These are phyloP conservation scores for Drosophila kanapiae DNA, from an alignment of 1,140 invertebrate genomes.

Conservation along the genomic window DNA sequence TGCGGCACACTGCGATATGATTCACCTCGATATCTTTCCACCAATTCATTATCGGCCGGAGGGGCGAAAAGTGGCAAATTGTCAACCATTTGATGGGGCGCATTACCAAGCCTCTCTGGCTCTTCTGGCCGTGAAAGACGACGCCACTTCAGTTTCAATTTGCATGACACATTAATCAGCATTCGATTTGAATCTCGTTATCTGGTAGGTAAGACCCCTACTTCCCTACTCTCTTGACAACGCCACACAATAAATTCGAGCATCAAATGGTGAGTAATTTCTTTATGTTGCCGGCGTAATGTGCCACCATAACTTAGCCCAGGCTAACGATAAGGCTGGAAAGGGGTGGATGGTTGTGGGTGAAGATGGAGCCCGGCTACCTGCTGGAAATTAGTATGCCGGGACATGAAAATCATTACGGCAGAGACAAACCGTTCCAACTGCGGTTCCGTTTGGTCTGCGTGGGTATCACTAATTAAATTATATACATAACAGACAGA, in stretches of 20 bases:
- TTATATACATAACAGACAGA: conserved; percentile 64
- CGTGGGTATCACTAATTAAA: conserved; percentile 77
- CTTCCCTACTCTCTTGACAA: conserved; percentile 14
- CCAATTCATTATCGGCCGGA: conserved; percentile 2
- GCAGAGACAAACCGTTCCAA: conserved; percentile 33
- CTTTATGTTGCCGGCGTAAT: conserved; percentile 60
- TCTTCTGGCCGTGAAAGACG: conserved; percentile 15
- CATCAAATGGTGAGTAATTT: conserved; percentile 79
- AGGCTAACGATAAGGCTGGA: conserved; percentile 20
- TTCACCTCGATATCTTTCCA: conserved; percentile 27
- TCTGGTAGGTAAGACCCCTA: conserved; percentile 21
- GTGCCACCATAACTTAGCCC: conserved; percentile 67
- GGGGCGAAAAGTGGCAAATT: conserved; percentile 42
- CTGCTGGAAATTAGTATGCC: conserved; percentile 73
- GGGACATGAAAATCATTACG: conserved; percentile 76
- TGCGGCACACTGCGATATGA: not conserved
- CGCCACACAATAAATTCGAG: conserved; percentile 69
- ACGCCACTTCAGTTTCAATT: conserved; percentile 70
- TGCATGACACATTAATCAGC: conserved; percentile 74
- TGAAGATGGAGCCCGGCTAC: conserved; percentile 24
- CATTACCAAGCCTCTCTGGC: conserved; percentile 37
- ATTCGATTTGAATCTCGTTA: conserved; percentile 79
- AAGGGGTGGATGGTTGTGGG: not conserved
- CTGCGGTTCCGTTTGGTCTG: conserved; percentile 14
- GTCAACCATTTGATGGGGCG: conserved; percentile 43